Evolutionary conservation across 2,888 invertebrate species (phyloP).

Genomic region (Laothoe populi): DNA sequence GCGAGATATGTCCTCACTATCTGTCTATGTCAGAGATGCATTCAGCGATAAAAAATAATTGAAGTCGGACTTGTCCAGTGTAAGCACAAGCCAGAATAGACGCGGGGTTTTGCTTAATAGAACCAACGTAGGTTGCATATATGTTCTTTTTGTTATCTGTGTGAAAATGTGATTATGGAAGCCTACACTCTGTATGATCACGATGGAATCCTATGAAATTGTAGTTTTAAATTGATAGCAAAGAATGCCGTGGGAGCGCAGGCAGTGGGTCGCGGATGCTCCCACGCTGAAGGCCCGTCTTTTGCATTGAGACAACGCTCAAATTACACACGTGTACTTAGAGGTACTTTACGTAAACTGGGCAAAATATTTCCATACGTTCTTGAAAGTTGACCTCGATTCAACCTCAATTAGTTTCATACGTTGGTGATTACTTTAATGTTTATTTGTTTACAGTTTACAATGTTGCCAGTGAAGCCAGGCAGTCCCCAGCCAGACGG

Average conservation of each 20-base stretch:
- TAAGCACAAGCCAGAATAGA: constrained; percentile 12
- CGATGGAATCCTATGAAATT: constrained; percentile 16
- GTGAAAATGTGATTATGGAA: not conserved
- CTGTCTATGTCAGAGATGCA: constrained; percentile 58
- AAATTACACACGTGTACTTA: constrained; percentile 26
- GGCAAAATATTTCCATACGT: not conserved
- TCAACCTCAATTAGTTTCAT: not conserved
- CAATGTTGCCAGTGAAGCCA: constrained; percentile 54
- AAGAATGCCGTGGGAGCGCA: constrained; percentile 46
- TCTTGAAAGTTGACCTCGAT: not conserved
- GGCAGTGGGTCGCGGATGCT: constrained; percentile 48
- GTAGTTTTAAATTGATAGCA: constrained; percentile 35
- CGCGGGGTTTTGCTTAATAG: not conserved
- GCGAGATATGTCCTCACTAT: constrained; percentile 54
- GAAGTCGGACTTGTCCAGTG: constrained; percentile 63
- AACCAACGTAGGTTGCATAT: not conserved
- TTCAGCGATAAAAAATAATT: constrained; percentile 73
- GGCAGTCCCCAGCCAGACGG: constrained; percentile 67
- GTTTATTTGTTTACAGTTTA: constrained; percentile 29
- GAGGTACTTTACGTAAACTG: not conserved
- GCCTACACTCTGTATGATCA: not conserved
- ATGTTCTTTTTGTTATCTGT: not conserved
- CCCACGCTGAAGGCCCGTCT: constrained; percentile 44
- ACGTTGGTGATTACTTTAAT: constrained; percentile 11
- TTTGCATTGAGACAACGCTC: constrained; percentile 41